These are phyloP conservation scores for Drosophila hamatofila DNA, from an alignment of 2,888 invertebrate species.

Conservation along the genomic window DNA sequence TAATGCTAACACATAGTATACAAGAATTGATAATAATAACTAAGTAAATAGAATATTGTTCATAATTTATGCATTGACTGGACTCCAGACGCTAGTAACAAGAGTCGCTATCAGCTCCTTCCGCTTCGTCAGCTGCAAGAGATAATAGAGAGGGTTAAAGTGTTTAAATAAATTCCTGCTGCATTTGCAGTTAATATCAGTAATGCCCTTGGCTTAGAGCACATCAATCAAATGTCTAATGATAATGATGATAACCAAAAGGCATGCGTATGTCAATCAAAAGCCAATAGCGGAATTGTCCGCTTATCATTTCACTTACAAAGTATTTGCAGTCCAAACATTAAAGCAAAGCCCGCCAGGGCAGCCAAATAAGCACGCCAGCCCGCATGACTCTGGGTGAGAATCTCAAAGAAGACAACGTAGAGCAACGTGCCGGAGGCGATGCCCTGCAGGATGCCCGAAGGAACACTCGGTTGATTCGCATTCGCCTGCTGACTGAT, in stretches of 20 bases:
- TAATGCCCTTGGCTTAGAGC: constrained; percentile 20
- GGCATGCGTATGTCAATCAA: constrained; percentile 29
- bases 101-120: constrained; percentile 59
- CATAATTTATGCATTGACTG: background rate
- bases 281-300: constrained; percentile 5
- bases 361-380: constrained; percentile 89
- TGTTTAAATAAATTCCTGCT: constrained; percentile 15
- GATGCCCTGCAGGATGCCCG: constrained; percentile 88
- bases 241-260: constrained; percentile 33
- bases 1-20: background rate
- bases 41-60: background rate
- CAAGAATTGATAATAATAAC: constrained; percentile 10
- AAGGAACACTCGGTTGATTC: constrained; percentile 87
- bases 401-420: constrained; percentile 98
- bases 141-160: constrained; percentile 10
- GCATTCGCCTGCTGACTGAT: constrained; percentile 88
- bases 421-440: constrained; percentile 97
- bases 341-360: constrained; percentile 89
- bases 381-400: constrained; percentile 87
- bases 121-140: constrained; percentile 67
- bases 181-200: background rate
- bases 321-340: constrained; percentile 89
- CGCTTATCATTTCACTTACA: constrained; percentile 70
- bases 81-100: constrained; percentile 42
- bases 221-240: constrained; percentile 27